Conservation (phyloP, 2,113 vertebrate species). For the Oryzias woworae region DNA sequence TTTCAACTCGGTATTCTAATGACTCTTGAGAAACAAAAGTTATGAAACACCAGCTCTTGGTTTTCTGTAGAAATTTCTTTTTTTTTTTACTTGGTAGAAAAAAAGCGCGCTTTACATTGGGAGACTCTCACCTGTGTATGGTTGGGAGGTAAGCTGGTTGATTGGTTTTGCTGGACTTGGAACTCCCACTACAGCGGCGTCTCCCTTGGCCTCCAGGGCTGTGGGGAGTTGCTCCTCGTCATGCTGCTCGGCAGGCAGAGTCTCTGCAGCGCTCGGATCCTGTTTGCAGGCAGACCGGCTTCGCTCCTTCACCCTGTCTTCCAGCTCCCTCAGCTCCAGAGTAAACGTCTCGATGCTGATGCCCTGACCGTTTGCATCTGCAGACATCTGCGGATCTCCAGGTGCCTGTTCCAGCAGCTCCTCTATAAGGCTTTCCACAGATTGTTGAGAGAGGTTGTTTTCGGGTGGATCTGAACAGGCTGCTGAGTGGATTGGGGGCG, state of each 20-base stretch:
- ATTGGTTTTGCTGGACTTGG: conserved; percentile 80
- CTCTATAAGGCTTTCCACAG: conserved; percentile 81
- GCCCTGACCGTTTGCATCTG: conserved; percentile 71
- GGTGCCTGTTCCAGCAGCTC: conserved; percentile 81
- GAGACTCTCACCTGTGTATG: conserved; percentile 87
- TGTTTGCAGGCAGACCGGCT: conserved; percentile 12
- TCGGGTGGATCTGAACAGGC: conserved; percentile 43
- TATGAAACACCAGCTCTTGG: too few relatives aligned
- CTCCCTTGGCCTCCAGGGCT: conserved; percentile 55
- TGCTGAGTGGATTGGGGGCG: conserved; percentile 12
- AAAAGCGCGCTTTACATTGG: background rate
- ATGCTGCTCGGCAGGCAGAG: conserved; percentile 26
- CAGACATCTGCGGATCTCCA: conserved; percentile 41
- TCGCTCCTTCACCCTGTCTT: conserved; percentile 79
- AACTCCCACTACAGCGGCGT: conserved; percentile 55
- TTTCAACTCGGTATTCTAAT: too few relatives aligned
- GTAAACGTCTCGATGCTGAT: conserved; percentile 88
- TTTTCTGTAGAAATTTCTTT: too few relatives aligned
- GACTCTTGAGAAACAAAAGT: too few relatives aligned
- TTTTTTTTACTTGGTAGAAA: background rate
- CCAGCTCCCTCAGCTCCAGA: conserved; percentile 85
- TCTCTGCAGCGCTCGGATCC: conserved; percentile 44
- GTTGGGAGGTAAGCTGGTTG: conserved; percentile 81
- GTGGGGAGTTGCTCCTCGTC: conserved; percentile 70
- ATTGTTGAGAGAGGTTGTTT: conserved; percentile 52